phyloP scores from a whole-genome alignment of 2,113 vertebrate genomes.

The Stegostoma tigrinum region DNA sequence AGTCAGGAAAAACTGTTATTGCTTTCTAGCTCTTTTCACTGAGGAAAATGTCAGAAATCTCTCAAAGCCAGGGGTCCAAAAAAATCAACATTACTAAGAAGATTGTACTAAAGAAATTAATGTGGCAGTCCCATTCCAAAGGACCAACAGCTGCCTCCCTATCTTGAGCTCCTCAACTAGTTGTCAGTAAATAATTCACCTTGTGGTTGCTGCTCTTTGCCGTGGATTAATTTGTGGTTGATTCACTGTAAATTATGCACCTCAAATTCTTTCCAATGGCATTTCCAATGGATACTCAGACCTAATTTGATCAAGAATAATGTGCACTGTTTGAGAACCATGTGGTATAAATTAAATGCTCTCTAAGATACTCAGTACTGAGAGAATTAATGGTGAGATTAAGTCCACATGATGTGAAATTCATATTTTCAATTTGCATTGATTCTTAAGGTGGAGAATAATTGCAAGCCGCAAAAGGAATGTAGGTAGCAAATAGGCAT shows the following conservation, averaged over 20 bases:
- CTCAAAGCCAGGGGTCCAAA: too few species aligned
- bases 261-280: background rate
- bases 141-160: background rate
- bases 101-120: too few species aligned
- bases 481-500: background rate
- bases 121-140: background rate
- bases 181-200: background rate
- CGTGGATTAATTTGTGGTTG: background rate
- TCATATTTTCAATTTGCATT: background rate
- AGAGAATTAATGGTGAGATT: background rate
- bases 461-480: background rate
- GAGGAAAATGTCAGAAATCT: too few species aligned
- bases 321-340: background rate
- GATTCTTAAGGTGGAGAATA: background rate
- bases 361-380: background rate
- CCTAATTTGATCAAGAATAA: background rate
- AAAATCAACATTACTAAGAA: too few species aligned
- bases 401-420: background rate
- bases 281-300: background rate
- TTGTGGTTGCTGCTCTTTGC: background rate
- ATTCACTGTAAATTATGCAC: background rate
- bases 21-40: too few species aligned
- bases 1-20: too few species aligned
- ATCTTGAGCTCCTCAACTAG: background rate
- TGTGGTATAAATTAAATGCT: background rate